These are phyloP conservation scores for Allobates femoralis DNA, from an alignment of 2,797 vertebrate genomes.

Conservation along the genomic window DNA sequence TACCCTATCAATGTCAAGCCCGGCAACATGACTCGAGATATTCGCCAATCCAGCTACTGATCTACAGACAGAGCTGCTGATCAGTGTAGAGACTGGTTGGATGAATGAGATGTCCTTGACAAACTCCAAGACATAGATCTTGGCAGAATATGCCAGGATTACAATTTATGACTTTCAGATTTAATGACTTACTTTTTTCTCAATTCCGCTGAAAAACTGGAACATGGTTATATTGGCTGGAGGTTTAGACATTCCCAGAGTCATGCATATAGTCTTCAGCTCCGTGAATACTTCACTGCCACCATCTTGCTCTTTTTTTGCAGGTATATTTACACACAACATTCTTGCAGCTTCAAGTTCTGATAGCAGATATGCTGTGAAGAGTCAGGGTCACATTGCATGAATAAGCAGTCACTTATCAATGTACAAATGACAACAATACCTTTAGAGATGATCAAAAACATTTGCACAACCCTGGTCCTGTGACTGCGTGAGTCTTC, in stretches of 20 bases:
- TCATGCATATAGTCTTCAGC: slow-evolving; percentile 94
- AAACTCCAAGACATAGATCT: neutral
- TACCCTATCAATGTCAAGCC: too few relatives aligned
- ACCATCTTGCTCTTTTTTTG: slow-evolving; percentile 78
- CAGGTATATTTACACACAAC: slow-evolving; percentile 87
- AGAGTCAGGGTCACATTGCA: slow-evolving; percentile 70
- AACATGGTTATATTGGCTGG: slow-evolving; percentile 97
- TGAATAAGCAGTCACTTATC: neutral
- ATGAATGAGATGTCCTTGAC: too few relatives aligned
- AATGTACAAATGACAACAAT: neutral
- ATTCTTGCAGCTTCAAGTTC: slow-evolving; percentile 96
- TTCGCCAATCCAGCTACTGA: too few relatives aligned
- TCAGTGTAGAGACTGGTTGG: too few relatives aligned
- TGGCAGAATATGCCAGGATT: too few relatives aligned
- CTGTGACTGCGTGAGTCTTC: too few relatives aligned
- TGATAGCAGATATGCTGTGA: slow-evolving; percentile 92
- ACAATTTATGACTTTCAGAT: neutral
- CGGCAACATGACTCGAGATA: too few relatives aligned
- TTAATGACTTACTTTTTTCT: slow-evolving; percentile 89
- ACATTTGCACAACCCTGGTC: too few relatives aligned
- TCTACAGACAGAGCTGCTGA: too few relatives aligned
- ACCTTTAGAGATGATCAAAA: neutral
- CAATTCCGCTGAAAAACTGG: slow-evolving; percentile 98
- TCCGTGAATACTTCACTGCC: slow-evolving; percentile 92
- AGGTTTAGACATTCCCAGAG: slow-evolving; percentile 97